Base-by-base conservation (phyloP, 1,140 invertebrate genomes). In the Drosophila saltans region DNA sequence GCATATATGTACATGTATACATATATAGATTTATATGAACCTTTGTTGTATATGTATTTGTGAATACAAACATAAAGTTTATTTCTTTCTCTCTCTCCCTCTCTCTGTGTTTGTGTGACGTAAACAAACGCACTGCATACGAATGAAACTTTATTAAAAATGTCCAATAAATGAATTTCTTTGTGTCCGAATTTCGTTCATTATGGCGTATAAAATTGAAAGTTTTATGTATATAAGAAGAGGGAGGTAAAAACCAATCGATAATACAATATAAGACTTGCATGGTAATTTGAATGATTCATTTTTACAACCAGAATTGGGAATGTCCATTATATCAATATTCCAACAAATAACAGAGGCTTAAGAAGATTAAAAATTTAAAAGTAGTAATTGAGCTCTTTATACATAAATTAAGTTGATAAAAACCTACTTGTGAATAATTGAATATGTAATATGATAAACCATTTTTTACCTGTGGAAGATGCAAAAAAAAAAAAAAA, bases 71-170 rank as follows among this genome's bases (percentile, higher is more conserved):
- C 4, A 4, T 30, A 30, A 30, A 30, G 28, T 2, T 2, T 30
- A 30, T 30, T 30, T 4, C 28, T 30, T 4, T 36, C 33, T 36
- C 6, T 5, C 0, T 36, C 3, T 36, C 3, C 0, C 3, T 36
- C 3, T 36, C 59, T 66, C 26, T 40, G 21, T 52, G 56, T 52
- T 59, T 45, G 52, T 65, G 43, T 63, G 69, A 64, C 69, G 73
- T 71, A 80, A 74, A 78, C 61, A 78, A 72, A 81, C 66, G 75
- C 67, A 81, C 58, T 75, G 43, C 64, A 70, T 72, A 67, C 72
- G 71, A 55, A 64, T 65, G 69, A 45, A 43, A 72, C 68, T 82
- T 86, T 75, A 82, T 81, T 86, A 77, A 86, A 86, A 82, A 88
- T 26, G 66, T 24, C 41, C 61, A 70, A 77, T 82, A 74, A 65